These are phyloP conservation scores for Stichopus chloronotus DNA, from an alignment of 35 echinoderm and acorn worm species.

Conservation along the genomic window DNA sequence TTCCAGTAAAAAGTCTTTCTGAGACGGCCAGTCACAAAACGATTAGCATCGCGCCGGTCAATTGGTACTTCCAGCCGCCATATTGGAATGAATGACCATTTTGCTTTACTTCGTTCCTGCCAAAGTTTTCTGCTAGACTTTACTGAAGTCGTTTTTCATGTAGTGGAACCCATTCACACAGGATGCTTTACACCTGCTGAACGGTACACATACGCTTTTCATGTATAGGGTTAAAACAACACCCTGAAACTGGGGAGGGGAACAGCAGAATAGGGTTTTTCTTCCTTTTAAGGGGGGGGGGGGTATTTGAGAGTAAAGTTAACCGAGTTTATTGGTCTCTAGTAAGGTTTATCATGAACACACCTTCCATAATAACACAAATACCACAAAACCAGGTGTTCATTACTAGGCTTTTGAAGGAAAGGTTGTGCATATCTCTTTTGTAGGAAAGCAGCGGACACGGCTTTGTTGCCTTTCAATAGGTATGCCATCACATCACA, in stretches of 20 bases:
- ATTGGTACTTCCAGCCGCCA: too few relatives aligned
- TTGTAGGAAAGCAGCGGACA: background rate
- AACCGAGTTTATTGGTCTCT: conserved; percentile 3
- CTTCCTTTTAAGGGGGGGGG: background rate
- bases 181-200: background rate
- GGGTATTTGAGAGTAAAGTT: background rate
- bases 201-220: background rate
- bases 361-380: conserved; percentile 51
- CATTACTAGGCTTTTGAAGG: background rate
- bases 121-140: too few relatives aligned
- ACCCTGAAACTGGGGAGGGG: background rate
- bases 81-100: too few relatives aligned
- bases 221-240: background rate
- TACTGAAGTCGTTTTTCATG: background rate
- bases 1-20: too few relatives aligned
- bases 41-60: too few relatives aligned
- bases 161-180: background rate
- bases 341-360: conserved; percentile 46
- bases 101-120: too few relatives aligned
- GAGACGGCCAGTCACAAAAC: too few relatives aligned
- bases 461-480: conserved; percentile 47
- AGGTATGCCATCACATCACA: conserved; percentile 58
- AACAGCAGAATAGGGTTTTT: background rate
- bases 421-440: conserved; percentile 3
- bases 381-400: background rate